These are phyloP conservation scores for Cosmopolites sordidus DNA, from an alignment of 2,888 invertebrate species.

Conservation along the genomic window DNA sequence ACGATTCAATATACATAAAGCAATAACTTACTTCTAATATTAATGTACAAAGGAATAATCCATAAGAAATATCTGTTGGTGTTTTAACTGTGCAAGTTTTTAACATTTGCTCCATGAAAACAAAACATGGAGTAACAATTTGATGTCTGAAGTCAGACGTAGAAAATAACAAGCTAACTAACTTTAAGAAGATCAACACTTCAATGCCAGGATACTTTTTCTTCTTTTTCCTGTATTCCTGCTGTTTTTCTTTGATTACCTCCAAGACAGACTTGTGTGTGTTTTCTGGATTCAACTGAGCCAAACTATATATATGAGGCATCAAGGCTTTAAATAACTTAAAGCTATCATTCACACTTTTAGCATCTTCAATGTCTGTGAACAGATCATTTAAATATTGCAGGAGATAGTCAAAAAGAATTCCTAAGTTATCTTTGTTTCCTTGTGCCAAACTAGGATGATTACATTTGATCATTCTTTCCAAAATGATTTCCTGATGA, in stretches of 20 bases:
- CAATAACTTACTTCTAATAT: constrained; percentile 61
- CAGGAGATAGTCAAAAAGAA: constrained; percentile 70
- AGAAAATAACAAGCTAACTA: constrained; percentile 76
- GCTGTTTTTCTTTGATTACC: constrained; percentile 68
- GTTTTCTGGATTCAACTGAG: constrained; percentile 65
- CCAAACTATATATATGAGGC: constrained; percentile 60
- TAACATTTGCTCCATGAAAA: constrained; percentile 80
- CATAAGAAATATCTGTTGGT: constrained; percentile 67
- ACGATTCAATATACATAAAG: neutral
- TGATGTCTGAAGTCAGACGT: constrained; percentile 88
- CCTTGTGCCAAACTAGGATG: constrained; percentile 74
- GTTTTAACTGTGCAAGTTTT: constrained; percentile 59
- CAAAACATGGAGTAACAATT: constrained; percentile 77
- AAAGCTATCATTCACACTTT: constrained; percentile 54
- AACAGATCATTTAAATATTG: constrained; percentile 72
- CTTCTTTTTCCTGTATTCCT: constrained; percentile 56
- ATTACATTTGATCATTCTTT: constrained; percentile 82
- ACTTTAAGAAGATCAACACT: constrained; percentile 75
- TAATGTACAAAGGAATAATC: constrained; percentile 70
- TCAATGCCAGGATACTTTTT: constrained; percentile 63
- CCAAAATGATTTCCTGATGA: constrained; percentile 68
- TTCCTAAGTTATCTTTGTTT: constrained; percentile 72
- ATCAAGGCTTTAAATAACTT: constrained; percentile 56
- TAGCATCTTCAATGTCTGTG: constrained; percentile 40
- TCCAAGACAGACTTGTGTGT: constrained; percentile 65